Base-by-base conservation (phyloP, 1,140 invertebrate genomes). In the Aphidius gifuensis region DNA sequence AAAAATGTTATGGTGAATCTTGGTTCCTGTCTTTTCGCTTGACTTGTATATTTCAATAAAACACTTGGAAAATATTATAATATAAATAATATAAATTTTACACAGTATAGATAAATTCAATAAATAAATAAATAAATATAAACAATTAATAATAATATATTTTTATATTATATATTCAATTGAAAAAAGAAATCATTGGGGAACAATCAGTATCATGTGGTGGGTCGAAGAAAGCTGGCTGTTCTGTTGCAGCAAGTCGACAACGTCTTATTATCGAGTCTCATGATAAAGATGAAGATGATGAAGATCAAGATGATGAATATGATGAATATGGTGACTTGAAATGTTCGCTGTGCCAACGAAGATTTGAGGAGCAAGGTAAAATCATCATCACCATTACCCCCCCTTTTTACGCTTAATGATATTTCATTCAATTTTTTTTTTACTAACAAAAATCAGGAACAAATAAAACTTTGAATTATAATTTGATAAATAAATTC, bases 321-420 rank as follows among this genome's bases (percentile, higher is more conserved):
- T 85, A 83, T 76, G 85, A 87, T 78, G 85, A 79, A 69, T 80
- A 74, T 54, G 78, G 78, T 63, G 78, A 76, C 69, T 78, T 74
- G 68, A 87, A 83, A 82, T 87, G 83, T 78, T 86, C 84, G 82
- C 85, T 89, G 82, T 88, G 87, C 83, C 87, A 88, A 83, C 86
- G 86, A 83, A 86, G 86, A 74, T 88, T 88, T 86, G 86, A 88
- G 79, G 85, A 87, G 82, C 86, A 87, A 88, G 86, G 86, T 88
- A 87, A 82, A 78, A 65, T 32, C 23, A 32, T 32, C 23, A 32
- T 2, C 23, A 32, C 23, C 23, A 32, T 32, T 16, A 16, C 16
- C 16, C 16, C 16, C 1, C 16, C 16, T 16, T 16, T 16, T 16
- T 16, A 1, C 16, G 16, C 16, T 16, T 16, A 16, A 16, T 16